A percentile compares a stretch with the other conserved stretches of the same genome.
Evolutionary conservation across 2,888 invertebrate species (phyloP).

Genomic region (Epinotia ramella): DNA sequence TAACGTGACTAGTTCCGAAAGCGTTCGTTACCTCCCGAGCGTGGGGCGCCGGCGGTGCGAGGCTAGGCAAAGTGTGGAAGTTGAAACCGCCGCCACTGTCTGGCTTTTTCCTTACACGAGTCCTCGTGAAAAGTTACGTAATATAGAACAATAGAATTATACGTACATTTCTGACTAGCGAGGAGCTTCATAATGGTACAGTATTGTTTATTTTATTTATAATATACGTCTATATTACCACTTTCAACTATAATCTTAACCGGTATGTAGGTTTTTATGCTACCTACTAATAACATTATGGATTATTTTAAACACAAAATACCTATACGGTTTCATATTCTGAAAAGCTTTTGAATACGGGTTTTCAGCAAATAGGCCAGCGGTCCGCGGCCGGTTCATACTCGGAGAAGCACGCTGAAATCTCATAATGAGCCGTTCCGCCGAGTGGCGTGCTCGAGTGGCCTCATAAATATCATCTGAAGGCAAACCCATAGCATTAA

Average conservation of each 20-base stretch:
- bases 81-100: conserved; percentile 48
- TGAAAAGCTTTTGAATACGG: neutral
- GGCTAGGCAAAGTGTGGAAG: conserved; percentile 17
- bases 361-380: conserved; percentile 28
- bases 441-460: conserved; percentile 61
- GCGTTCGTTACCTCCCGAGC: conserved; percentile 19
- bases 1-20: conserved; percentile 43
- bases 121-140: conserved; percentile 58
- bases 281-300: neutral
- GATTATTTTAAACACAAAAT: neutral
- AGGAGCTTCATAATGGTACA: conserved; percentile 39
- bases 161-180: conserved; percentile 54
- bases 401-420: conserved; percentile 68
- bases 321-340: neutral
- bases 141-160: conserved; percentile 59
- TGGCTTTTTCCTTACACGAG: conserved; percentile 53
- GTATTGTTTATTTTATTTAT: neutral
- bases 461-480: conserved; percentile 64
- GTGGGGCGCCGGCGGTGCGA: conserved; percentile 2
- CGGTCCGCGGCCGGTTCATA: conserved; percentile 61
- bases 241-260: neutral
- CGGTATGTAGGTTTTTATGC: neutral
- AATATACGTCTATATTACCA: neutral
- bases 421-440: conserved; percentile 68
- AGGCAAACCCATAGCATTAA: conserved; percentile 60